Evolutionary conservation across 2,113 vertebrate genomes (phyloP).

Genomic region (Danionella cerebrum): DNA sequence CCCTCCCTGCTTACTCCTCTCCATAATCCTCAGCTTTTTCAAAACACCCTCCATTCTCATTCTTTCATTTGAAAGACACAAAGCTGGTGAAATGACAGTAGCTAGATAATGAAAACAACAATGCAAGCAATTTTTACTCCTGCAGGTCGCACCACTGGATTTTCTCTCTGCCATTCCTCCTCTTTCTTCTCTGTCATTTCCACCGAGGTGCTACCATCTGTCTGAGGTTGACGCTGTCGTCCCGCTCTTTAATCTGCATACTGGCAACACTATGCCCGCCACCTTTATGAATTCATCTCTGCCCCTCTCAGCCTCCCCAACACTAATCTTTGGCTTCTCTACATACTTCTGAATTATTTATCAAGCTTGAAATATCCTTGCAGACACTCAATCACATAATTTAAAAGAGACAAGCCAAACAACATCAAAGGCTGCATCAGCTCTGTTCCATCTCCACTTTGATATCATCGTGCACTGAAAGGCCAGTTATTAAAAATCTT

Average conservation of each 20-base stretch:
- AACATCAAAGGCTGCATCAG: neutral
- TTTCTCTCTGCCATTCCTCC: constrained; percentile 58
- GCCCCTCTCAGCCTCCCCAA: constrained; percentile 50
- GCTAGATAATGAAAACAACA: constrained; percentile 99
- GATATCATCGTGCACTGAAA: neutral
- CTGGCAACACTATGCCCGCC: constrained; percentile 65
- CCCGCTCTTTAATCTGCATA: constrained; percentile 70
- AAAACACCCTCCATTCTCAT: constrained; percentile 65
- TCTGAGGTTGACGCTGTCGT: constrained; percentile 72
- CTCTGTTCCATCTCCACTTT: neutral
- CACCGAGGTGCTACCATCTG: constrained; percentile 76
- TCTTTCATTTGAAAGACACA: constrained; percentile 92
- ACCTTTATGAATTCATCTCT: constrained; percentile 63
- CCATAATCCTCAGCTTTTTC: constrained; percentile 46
- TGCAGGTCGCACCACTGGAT: constrained; percentile 86
- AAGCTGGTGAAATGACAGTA: constrained; percentile 96
- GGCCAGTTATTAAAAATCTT: too few species aligned
- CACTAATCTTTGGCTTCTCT: constrained; percentile 22
- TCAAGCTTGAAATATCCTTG: neutral
- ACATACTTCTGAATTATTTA: constrained; percentile 36
- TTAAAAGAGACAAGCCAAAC: neutral
- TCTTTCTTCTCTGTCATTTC: constrained; percentile 37
- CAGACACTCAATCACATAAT: neutral
- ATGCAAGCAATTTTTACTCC: constrained; percentile 94
- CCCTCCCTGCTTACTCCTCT: constrained; percentile 57